A percentile compares a stretch with the other conserved stretches of the same genome.
These are phyloP conservation scores for Symphodus melops DNA, from an alignment of 2,113 vertebrate species.

Conservation along the genomic window DNA sequence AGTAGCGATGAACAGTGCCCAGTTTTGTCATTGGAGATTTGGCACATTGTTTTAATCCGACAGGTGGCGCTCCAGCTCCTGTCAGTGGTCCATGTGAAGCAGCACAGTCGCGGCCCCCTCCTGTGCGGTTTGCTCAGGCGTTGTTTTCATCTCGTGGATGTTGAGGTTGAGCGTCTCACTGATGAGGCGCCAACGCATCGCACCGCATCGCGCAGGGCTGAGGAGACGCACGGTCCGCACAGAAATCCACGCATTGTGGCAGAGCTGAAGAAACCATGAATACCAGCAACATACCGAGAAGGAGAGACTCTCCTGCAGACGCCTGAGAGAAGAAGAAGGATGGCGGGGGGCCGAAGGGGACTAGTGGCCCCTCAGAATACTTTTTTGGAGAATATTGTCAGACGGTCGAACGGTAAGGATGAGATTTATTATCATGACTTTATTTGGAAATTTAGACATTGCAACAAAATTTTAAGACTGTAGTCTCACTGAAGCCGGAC, in stretches of 20 bases:
- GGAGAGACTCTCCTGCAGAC: conserved; percentile 70
- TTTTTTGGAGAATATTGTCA: conserved; percentile 96
- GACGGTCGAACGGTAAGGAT: conserved; percentile 93
- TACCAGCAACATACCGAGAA: conserved; percentile 53
- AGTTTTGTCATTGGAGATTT: background rate
- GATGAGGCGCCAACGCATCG: conserved; percentile 58
- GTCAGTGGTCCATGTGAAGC: background rate
- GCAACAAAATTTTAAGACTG: background rate
- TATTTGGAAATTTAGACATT: background rate
- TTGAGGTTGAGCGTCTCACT: conserved; percentile 52
- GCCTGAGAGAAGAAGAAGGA: conserved; percentile 82
- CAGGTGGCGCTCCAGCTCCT: conserved; percentile 65
- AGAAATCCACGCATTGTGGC: conserved; percentile 35
- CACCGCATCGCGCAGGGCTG: conserved; percentile 56
- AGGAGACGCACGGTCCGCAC: conserved; percentile 38
- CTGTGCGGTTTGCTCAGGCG: conserved; percentile 38
- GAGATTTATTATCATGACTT: background rate
- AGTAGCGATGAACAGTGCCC: too few relatives aligned
- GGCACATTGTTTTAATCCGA: conserved; percentile 20
- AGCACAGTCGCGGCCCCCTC: conserved; percentile 46
- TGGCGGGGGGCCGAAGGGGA: conserved; percentile 95
- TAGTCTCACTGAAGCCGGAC: background rate
- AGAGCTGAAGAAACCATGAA: conserved; percentile 81
- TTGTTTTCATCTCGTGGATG: conserved; percentile 67
- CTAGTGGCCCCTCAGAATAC: conserved; percentile 97